phyloP scores from a whole-genome alignment of 2,113 vertebrate genomes.

The Saccopteryx bilineata region DNA sequence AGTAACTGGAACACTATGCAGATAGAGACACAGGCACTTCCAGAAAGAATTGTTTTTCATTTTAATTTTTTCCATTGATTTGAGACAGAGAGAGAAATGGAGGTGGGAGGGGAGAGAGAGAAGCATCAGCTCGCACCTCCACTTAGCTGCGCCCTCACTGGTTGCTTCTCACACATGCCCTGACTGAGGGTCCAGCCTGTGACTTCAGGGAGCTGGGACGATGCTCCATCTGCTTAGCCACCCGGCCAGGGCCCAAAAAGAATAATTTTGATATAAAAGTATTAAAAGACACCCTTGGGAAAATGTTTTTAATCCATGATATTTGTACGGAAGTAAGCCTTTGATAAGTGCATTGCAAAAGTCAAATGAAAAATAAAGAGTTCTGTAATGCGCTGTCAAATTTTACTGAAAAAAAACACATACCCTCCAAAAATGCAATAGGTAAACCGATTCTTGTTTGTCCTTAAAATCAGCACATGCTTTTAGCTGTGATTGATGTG shows the following conservation, averaged over 20 bases:
- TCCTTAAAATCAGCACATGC: slow-evolving; percentile 11
- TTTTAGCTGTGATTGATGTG: slow-evolving; percentile 14
- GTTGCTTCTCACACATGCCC: too few relatives aligned
- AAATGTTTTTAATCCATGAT: slow-evolving; percentile 37
- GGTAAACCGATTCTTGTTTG: not conserved
- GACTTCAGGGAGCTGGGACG: too few relatives aligned
- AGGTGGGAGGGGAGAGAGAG: too few relatives aligned
- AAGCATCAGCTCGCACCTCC: too few relatives aligned
- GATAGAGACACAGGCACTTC: not conserved
- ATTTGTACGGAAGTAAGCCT: slow-evolving; percentile 20
- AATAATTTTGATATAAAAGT: slow-evolving; percentile 11
- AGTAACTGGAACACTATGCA: not conserved
- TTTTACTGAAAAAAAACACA: slow-evolving; percentile 14
- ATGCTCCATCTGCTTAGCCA: too few relatives aligned
- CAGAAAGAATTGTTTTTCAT: not conserved
- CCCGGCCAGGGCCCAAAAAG: not conserved
- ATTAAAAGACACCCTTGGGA: slow-evolving; percentile 12
- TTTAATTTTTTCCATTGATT: too few relatives aligned
- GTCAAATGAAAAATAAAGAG: slow-evolving; percentile 44
- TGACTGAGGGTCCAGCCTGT: too few relatives aligned
- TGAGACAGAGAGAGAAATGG: too few relatives aligned
- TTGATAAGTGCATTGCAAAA: slow-evolving; percentile 38
- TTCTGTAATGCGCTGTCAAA: slow-evolving; percentile 33
- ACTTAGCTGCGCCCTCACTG: too few relatives aligned
- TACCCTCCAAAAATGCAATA: not conserved